These are phyloP conservation scores for Acleris holmiana DNA, from an alignment of 2,888 invertebrate species.

Conservation along the genomic window DNA sequence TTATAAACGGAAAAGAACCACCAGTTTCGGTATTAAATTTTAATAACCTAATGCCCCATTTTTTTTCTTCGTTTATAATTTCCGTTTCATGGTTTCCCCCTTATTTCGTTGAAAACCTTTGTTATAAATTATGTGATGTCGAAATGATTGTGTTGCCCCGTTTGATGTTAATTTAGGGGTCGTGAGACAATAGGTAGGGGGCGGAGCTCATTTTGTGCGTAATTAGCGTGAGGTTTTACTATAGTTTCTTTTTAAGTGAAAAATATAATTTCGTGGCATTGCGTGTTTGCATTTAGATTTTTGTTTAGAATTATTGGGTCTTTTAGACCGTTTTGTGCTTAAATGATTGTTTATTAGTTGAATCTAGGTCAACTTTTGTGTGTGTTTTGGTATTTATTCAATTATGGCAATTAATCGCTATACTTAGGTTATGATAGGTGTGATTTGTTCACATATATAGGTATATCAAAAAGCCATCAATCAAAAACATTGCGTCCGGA, in stretches of 20 bases:
- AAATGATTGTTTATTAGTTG: too few relatives aligned
- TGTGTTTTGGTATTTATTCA: too few relatives aligned
- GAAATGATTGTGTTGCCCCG: conserved; percentile 13
- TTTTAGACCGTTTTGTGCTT: too few relatives aligned
- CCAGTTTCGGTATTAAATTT: too few relatives aligned
- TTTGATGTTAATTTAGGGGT: conserved; percentile 15
- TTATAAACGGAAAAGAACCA: too few relatives aligned
- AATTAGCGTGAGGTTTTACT: conserved; percentile 20
- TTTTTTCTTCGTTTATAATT: not conserved
- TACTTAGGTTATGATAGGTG: too few relatives aligned
- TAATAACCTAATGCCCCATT: not conserved
- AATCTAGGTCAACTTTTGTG: too few relatives aligned
- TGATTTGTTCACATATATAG: too few relatives aligned
- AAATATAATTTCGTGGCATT: not conserved
- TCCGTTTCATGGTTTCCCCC: conserved; percentile 6
- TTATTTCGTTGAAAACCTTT: conserved; percentile 9
- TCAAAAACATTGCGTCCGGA: too few relatives aligned
- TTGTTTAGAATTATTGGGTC: not conserved
- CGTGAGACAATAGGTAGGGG: not conserved
- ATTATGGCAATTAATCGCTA: too few relatives aligned
- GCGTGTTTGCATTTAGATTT: not conserved
- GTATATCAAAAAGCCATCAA: too few relatives aligned
- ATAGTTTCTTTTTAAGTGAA: not conserved
- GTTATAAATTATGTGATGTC: conserved; percentile 16
- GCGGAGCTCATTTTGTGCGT: conserved; percentile 7